Evolutionary conservation across 2,888 invertebrate genomes (phyloP).

Genomic region (Cecidostiba fungosa): DNA sequence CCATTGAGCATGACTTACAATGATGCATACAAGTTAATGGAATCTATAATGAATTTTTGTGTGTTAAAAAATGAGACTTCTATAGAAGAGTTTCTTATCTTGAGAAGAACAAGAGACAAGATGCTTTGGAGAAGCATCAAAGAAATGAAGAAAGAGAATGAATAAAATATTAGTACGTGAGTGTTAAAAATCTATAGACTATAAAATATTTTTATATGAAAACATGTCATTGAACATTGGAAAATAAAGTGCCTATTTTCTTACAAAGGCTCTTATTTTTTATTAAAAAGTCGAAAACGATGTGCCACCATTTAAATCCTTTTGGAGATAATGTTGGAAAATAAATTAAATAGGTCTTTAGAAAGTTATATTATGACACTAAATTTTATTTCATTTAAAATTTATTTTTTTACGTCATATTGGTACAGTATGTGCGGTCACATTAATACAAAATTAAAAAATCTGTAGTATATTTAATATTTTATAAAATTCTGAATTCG

Average conservation of each 20-base stretch:
- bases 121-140: conserved; percentile 42
- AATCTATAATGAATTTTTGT: conserved; percentile 43
- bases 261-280: background rate
- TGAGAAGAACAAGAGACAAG: conserved; percentile 53
- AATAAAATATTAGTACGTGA: background rate
- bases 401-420: background rate
- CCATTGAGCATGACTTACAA: conserved; percentile 39
- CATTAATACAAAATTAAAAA: background rate
- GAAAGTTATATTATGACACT: background rate
- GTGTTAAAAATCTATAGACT: background rate
- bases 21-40: conserved; percentile 32
- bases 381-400: background rate
- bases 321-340: background rate
- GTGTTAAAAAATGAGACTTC: conserved; percentile 40
- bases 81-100: conserved; percentile 43
- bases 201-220: background rate
- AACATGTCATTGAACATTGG: background rate
- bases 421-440: background rate
- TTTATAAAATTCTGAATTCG: background rate
- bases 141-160: background rate
- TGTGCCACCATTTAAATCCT: no score
- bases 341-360: background rate
- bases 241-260: background rate
- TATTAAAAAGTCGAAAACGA: background rate
- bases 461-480: background rate